Conservation (phyloP, 1,140 invertebrate genomes). For the Ips typographus region DNA sequence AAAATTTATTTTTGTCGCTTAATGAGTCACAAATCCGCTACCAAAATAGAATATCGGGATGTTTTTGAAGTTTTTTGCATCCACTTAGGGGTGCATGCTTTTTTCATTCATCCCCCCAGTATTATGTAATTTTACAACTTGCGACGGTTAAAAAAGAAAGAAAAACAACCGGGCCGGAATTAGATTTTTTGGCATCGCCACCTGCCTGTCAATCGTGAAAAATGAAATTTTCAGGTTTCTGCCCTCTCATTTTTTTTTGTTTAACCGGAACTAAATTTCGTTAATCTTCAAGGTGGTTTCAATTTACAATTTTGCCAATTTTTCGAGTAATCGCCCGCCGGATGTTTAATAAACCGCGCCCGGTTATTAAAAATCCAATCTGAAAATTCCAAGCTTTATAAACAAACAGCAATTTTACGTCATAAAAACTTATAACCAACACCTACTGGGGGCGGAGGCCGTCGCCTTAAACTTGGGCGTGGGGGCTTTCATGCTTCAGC, state of each 20-base stretch:
- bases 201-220: neutral
- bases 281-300: neutral
- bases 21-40: slow-evolving; percentile 17
- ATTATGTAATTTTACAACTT: neutral
- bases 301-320: neutral
- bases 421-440: neutral
- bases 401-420: neutral
- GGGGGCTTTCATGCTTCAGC: slow-evolving; percentile 30
- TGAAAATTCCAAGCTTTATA: too few relatives aligned
- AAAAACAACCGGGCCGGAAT: slow-evolving; percentile 12
- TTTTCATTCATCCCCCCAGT: neutral
- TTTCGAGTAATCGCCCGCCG: neutral
- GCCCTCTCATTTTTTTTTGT: neutral
- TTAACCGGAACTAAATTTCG: slow-evolving; percentile 3
- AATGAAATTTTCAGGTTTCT: neutral
- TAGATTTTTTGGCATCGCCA: slow-evolving; percentile 3
- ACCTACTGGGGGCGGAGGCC: slow-evolving; percentile 35
- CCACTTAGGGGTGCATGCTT: slow-evolving; percentile 14
- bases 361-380: too few relatives aligned
- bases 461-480: slow-evolving; percentile 35
- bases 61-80: slow-evolving; percentile 12
- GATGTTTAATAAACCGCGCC: too few relatives aligned
- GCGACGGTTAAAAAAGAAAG: neutral
- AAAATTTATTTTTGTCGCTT: slow-evolving; percentile 25
- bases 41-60: slow-evolving; percentile 17